phyloP scores from a whole-genome alignment of 1,140 invertebrate species.

The Pogonomyrmex barbatus region DNA sequence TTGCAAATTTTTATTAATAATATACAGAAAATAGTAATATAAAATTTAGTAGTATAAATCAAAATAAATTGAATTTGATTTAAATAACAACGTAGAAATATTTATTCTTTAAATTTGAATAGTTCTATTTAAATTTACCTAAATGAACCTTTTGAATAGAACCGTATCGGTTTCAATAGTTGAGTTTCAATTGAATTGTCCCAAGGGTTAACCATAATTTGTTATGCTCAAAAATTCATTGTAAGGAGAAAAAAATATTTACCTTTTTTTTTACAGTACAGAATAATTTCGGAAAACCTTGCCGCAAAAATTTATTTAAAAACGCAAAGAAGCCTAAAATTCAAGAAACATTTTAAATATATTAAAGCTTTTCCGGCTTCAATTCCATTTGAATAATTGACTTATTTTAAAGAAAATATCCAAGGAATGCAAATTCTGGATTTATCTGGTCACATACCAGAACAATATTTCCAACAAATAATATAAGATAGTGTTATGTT shows the following conservation, averaged over 20 bases:
- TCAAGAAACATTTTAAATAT: not conserved
- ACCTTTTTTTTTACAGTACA: not conserved
- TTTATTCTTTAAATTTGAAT: not conserved
- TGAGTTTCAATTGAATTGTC: not conserved
- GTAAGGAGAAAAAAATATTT: not conserved
- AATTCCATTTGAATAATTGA: not conserved
- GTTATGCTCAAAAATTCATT: not conserved
- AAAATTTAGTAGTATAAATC: not conserved
- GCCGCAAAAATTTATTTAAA: not conserved
- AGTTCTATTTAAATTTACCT: not conserved
- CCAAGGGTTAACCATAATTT: not conserved
- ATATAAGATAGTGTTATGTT: not conserved
- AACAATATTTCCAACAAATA: not conserved
- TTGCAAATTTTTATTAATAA: not conserved
- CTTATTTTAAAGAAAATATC: not conserved
- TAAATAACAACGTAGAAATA: not conserved
- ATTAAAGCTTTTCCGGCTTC: not conserved
- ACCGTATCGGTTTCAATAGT: not conserved
- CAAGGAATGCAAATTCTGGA: not conserved
- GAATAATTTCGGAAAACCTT: not conserved
- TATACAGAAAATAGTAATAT: not conserved
- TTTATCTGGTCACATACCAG: not conserved
- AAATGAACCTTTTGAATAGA: not conserved
- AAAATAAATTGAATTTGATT: not conserved
- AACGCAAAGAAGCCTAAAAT: not conserved